Evolutionary conservation across 1,140 invertebrate genomes (phyloP).

Genomic region (Euura lappo): DNA sequence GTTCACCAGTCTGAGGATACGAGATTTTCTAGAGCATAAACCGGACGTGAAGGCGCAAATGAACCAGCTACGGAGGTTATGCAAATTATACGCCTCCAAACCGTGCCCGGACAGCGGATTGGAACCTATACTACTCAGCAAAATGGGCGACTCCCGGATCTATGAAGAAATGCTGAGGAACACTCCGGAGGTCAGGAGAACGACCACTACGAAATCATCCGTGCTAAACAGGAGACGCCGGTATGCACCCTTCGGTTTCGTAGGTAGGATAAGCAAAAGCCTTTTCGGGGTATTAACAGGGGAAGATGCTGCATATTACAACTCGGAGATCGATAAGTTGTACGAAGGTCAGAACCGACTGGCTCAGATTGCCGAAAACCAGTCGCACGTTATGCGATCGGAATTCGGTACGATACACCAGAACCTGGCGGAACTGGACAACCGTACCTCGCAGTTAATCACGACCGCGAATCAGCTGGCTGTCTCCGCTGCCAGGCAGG

Average conservation of each 20-base stretch:
- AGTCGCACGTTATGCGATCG: neutral
- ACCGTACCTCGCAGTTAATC: neutral
- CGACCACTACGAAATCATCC: too few relatives aligned
- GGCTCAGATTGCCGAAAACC: neutral
- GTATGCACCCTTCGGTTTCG: constrained; percentile 10
- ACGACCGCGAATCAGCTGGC: neutral
- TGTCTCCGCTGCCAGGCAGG: neutral
- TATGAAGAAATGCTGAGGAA: too few relatives aligned
- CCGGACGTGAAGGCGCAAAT: too few relatives aligned
- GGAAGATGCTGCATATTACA: constrained; percentile 13
- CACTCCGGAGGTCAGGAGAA: too few relatives aligned
- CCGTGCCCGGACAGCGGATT: too few relatives aligned
- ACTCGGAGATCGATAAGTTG: constrained; percentile 9
- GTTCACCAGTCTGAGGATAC: too few relatives aligned
- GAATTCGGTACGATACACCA: neutral
- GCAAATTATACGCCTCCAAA: too few relatives aligned
- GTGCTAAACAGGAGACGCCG: too few relatives aligned
- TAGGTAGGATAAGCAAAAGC: neutral
- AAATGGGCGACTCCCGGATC: too few relatives aligned
- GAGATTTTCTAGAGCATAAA: too few relatives aligned
- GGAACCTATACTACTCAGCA: too few relatives aligned
- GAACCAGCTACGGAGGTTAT: too few relatives aligned
- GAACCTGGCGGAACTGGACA: neutral
- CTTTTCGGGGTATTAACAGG: constrained; percentile 6
- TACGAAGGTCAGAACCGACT: constrained; percentile 1